phyloP scores from a whole-genome alignment of 2,113 vertebrate species.

The Pelecanus crispus region DNA sequence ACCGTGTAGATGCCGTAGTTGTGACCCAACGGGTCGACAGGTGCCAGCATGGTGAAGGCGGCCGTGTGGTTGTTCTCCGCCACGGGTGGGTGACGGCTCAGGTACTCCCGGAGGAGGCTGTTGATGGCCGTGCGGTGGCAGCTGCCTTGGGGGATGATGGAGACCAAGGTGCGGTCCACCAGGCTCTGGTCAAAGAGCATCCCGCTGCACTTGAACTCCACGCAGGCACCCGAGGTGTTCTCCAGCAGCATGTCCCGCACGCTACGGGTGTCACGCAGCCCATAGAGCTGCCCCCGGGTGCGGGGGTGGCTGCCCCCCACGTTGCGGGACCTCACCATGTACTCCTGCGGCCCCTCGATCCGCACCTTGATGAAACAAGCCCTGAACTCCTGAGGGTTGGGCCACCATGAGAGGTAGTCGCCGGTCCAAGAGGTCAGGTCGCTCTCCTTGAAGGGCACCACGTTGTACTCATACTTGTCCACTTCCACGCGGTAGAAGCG shows the following conservation, averaged over 20 bases:
- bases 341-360: conserved; percentile 86
- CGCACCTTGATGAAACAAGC: conserved; percentile 94
- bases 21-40: conserved; percentile 93
- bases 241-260: conserved; percentile 77
- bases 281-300: conserved; percentile 87
- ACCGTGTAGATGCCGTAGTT: conserved; percentile 98
- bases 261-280: conserved; percentile 91
- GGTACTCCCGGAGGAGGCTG: conserved; percentile 85
- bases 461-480: conserved; percentile 94
- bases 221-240: conserved; percentile 82
- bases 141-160: conserved; percentile 86
- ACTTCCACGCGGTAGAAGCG: conserved; percentile 93
- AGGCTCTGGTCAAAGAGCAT: conserved; percentile 92
- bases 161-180: conserved; percentile 86
- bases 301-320: conserved; percentile 82
- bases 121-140: conserved; percentile 81
- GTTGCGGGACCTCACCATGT: conserved; percentile 90
- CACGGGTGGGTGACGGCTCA: conserved; percentile 84
- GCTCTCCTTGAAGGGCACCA: conserved; percentile 91
- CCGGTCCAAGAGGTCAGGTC: conserved; percentile 90
- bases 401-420: conserved; percentile 95
- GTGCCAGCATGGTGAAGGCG: conserved; percentile 88
- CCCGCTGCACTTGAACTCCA: conserved; percentile 96
- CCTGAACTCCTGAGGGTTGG: conserved; percentile 95
- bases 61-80: conserved; percentile 74